Base-by-base conservation (phyloP, 2,113 vertebrate genomes). In the Cyrtonyx montezumae region DNA sequence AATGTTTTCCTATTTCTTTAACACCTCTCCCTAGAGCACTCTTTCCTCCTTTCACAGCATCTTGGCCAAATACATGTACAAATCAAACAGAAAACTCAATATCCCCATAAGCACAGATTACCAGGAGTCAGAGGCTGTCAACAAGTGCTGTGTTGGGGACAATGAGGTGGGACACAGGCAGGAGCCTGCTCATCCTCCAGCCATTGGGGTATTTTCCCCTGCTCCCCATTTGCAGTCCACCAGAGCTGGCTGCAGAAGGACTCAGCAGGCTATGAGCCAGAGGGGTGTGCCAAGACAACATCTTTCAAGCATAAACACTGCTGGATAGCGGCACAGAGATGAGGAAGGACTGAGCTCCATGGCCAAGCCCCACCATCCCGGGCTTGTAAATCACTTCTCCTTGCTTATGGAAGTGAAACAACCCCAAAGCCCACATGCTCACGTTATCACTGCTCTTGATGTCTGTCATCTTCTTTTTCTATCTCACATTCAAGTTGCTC, bases 1-100 rank as follows among this genome's bases (percentile, higher is more conserved):
- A 88, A 79, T 95, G 86, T 93, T 93, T 93, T 93, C 88, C 84
- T 94, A 45, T 90, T 94, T 95, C 90, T 96, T 96, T 91, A 90
- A 88, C 80, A 84, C 92, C 73, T 94, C 91, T 94, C 92, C 86
- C 70, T 65, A 76, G 91, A 75, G 92, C 43, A 7, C 79, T 34
- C 30, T 81, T 79, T 83, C 83, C 76, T 90, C 76, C 92, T 40
- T 93, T 94, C 92, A 71, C 90, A 86, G 88, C 4, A 3, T 93
- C 83, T 84, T 91, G 79, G 83, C 92, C 90, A 91, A 94, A 91
- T 94, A 91, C 86, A 56, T 88, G 93, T 40, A 69, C 88, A 94
- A 95, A 96, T 73, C 90, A 96, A 96, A 96, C 92, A 90, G 76
- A 88, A 80, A 88, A 78, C 88, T 86, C 85, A 37, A n/a, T 68